Base-by-base conservation (phyloP, 92 coral and sea anemone genomes). In the Umimayanthus kanabou region DNA sequence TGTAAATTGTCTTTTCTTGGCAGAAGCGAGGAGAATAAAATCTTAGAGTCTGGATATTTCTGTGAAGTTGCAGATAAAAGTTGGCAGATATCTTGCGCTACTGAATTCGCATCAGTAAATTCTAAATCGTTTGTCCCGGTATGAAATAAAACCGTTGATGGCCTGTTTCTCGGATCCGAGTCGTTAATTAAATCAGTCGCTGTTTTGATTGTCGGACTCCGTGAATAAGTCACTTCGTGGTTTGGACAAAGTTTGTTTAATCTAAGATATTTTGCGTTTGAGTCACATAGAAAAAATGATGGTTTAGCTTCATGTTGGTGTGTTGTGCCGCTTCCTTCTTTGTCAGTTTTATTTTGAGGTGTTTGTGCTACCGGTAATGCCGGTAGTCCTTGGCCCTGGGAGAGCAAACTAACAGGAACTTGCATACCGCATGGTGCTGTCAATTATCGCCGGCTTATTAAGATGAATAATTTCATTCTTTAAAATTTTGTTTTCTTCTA, bases 1-100 rank as follows among this genome's bases (percentile, higher is more conserved):
- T 53, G 77, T 22, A 82, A 77, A 14, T 82, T 29, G 75, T 82
- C 87, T 14, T 33, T 57, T 30, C 77, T 72, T 26, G 77, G 87
- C 45, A 82, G 76, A 6, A 82, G 73, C 23, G 74, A n/a, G 8
- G 73, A 82, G 26, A 82, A 45, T 18, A 82, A 33, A 29, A 82
- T 22, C 29, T 73, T 33, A 13, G 53, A 82, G 37, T 45, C 20
- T 1, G 87, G 76, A 43, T 55, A 58, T 66, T 82, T 55, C 9
- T 16, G 58, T 15, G 77, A 28, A 0, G 49, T 72, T 72, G 76
- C 76, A 28, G 22, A 14, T 30, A 72, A 72, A 29, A 72, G 76
- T 10, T 72, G 76, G 6, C 43, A 72, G 37, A 72, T 33, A 16
- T 2, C 40, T 73, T 73, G 77, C 6, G 77, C 77, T 2, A 37